Percentiles rank a stretch among this genome's conserved stretches.
Evolutionary conservation across 2,888 invertebrate genomes (phyloP).

Genomic region (Agonopterix subpropinquella): DNA sequence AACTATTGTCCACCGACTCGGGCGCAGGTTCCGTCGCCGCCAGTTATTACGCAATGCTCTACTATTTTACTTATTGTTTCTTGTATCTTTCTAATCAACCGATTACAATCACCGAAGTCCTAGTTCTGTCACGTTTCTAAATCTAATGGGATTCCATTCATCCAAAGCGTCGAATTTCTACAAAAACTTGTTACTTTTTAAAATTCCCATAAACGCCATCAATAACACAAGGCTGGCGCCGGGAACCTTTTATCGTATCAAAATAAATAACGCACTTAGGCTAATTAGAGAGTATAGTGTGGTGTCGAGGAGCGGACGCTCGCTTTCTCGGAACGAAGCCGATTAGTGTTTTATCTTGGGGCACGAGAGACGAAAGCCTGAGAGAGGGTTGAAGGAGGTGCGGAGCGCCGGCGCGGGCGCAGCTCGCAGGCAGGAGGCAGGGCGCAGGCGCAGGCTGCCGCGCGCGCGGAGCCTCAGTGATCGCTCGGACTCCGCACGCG

Average conservation of each 20-base stretch:
- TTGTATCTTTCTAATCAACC: no score
- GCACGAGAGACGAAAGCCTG: slow-evolving; percentile 34
- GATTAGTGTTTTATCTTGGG: slow-evolving; percentile 34
- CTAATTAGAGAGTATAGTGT: slow-evolving; percentile 32
- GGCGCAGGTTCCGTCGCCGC: no score
- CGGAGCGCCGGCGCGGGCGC: slow-evolving; percentile 18
- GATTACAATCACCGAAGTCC: no score
- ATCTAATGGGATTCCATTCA: no score
- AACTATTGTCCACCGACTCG: no score
- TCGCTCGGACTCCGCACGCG: slow-evolving; percentile 57
- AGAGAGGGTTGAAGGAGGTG: slow-evolving; percentile 32
- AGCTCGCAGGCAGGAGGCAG: neutral
- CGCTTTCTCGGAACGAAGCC: slow-evolving; percentile 40
- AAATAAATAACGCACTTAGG: slow-evolving; percentile 47
- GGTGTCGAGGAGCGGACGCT: slow-evolving; percentile 8
- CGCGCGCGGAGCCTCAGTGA: slow-evolving; percentile 18
- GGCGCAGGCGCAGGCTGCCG: slow-evolving; percentile 6
- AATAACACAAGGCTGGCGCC: neutral
- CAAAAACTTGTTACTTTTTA: no score
- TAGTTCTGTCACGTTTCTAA: no score
- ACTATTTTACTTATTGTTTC: no score
- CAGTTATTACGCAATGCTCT: no score
- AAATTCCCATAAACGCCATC: no score
- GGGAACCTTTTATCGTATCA: slow-evolving; percentile 19
- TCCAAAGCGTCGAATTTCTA: no score